These are phyloP conservation scores for Pomacea canaliculata DNA, from an alignment of 2,888 invertebrate genomes.

Conservation along the genomic window DNA sequence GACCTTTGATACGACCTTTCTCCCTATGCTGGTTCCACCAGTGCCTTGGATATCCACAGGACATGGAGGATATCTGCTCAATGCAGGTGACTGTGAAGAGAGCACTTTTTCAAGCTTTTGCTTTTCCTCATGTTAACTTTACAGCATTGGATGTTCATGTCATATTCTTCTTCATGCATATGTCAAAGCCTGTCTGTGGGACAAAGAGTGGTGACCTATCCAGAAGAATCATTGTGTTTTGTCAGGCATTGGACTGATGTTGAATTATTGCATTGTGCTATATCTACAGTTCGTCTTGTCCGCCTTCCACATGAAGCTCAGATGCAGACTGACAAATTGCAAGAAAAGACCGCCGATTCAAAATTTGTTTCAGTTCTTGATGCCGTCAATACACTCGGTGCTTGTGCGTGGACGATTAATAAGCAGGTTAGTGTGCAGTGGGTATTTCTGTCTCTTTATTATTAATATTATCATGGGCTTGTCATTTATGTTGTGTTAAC, in stretches of 20 bases:
- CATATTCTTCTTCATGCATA: too few relatives aligned
- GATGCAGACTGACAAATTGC: conserved; percentile 77
- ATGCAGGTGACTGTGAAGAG: conserved; percentile 36
- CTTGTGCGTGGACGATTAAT: conserved; percentile 94
- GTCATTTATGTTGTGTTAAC: too few relatives aligned
- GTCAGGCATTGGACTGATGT: too few relatives aligned
- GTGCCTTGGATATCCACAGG: conserved; percentile 83
- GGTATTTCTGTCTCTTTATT: too few relatives aligned
- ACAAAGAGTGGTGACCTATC: too few relatives aligned
- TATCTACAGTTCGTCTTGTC: conserved; percentile 67
- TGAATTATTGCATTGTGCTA: too few relatives aligned
- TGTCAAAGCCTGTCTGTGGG: too few relatives aligned
- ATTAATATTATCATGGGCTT: too few relatives aligned
- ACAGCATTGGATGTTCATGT: too few relatives aligned
- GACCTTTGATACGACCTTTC: conserved; percentile 78
- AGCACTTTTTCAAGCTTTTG: too few relatives aligned
- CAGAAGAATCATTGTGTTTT: too few relatives aligned
- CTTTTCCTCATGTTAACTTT: too few relatives aligned
- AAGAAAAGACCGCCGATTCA: conserved; percentile 79
- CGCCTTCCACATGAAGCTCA: conserved; percentile 77
- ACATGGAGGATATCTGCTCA: conserved; percentile 82
- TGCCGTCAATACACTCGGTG: conserved; percentile 90
- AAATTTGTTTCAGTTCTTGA: conserved; percentile 76
- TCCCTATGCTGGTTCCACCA: conserved; percentile 87
- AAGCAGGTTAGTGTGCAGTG: conserved; percentile 72